Conservation (phyloP, 2,113 vertebrate species). For the Orcinus orca region DNA sequence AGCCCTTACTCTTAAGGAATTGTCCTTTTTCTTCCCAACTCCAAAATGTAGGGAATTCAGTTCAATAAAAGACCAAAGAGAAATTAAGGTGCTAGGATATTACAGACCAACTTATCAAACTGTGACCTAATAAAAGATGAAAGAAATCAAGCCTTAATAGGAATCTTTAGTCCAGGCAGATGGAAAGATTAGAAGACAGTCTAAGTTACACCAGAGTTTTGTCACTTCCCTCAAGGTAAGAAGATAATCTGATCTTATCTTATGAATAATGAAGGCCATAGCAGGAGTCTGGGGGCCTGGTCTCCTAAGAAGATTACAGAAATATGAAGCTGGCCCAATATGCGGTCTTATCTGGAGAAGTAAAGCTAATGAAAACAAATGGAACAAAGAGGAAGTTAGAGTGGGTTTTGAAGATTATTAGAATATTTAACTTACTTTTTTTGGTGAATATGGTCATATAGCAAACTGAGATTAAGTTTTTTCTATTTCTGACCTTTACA, state of each 20-base stretch:
- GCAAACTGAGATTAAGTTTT: not conserved
- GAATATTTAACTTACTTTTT: not conserved
- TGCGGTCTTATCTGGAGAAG: not conserved
- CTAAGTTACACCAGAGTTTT: not conserved
- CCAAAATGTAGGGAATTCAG: not conserved
- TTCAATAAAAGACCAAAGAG: conserved; percentile 31
- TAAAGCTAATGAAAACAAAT: conserved; percentile 28
- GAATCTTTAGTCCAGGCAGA: not conserved
- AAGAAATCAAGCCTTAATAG: conserved; percentile 4
- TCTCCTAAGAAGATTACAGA: conserved; percentile 27
- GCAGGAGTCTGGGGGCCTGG: not conserved
- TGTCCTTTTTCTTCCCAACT: not conserved
- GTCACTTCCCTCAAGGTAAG: not conserved
- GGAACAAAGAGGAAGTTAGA: conserved; percentile 5
- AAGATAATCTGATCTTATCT: conserved; percentile 47
- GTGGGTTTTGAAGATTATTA: not conserved
- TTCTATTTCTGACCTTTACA: not conserved
- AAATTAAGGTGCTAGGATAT: not conserved
- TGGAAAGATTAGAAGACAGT: conserved; percentile 12
- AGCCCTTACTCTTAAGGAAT: not conserved
- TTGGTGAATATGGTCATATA: not conserved
- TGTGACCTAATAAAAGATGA: conserved; percentile 28
- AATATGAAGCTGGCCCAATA: conserved; percentile 9
- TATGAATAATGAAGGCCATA: conserved; percentile 49
- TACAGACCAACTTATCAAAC: conserved; percentile 38